These are phyloP conservation scores for Acipenser transmontanus DNA, from an alignment of 2,797 vertebrate genomes.

Conservation along the genomic window DNA sequence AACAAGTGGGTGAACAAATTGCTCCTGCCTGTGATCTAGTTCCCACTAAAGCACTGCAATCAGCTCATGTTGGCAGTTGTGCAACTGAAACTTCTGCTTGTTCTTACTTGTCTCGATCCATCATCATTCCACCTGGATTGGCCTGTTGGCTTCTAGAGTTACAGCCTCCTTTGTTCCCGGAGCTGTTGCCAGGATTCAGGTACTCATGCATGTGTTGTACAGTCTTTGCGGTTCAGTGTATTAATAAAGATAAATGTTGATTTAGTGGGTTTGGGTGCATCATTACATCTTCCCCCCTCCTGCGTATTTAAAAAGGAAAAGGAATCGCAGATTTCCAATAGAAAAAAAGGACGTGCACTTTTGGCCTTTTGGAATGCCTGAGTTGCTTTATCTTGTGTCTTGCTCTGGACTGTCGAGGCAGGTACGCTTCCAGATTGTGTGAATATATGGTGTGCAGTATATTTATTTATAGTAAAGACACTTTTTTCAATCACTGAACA, in stretches of 20 bases:
- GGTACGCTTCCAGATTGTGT: too few species aligned
- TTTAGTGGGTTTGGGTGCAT: too few species aligned
- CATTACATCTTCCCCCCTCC: too few species aligned
- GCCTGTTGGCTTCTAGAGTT: not conserved
- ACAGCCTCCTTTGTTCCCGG: not conserved
- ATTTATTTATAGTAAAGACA: too few species aligned
- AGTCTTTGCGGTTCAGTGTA: not conserved
- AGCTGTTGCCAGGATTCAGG: slow-evolving; percentile 1
- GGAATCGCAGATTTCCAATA: too few species aligned
- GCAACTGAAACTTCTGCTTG: slow-evolving; percentile 71
- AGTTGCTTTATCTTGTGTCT: too few species aligned
- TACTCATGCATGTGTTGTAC: not conserved
- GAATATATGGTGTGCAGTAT: too few species aligned
- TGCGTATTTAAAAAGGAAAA: too few species aligned
- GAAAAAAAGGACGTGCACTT: too few species aligned
- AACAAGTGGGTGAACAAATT: slow-evolving; percentile 1
- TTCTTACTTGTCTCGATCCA: slow-evolving; percentile 47
- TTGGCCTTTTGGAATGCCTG: too few species aligned
- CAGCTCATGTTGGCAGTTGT: slow-evolving; percentile 17
- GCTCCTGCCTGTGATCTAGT: not conserved
- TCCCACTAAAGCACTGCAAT: not conserved
- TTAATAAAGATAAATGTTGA: not conserved
- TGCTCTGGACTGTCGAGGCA: too few species aligned
- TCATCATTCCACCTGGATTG: not conserved
- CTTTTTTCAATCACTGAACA: too few species aligned